These are phyloP conservation scores for Prunella strophiata DNA, from an alignment of 2,797 vertebrate species.

Conservation along the genomic window DNA sequence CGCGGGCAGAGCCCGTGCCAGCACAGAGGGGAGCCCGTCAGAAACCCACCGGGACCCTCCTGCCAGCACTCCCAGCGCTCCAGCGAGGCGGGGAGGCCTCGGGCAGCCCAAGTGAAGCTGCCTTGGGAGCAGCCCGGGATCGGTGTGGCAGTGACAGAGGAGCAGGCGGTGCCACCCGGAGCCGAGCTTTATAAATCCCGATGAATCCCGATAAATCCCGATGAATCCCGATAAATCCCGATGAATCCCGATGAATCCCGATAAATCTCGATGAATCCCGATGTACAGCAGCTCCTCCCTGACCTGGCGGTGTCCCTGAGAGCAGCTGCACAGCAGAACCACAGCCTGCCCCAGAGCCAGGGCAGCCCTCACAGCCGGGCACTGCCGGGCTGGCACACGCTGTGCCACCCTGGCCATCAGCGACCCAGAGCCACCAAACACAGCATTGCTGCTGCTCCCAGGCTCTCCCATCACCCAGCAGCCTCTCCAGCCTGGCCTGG, in stretches of 20 bases:
- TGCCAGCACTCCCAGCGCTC: not conserved
- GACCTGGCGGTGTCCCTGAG: no score
- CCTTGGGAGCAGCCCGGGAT: accelerated
- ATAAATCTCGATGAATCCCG: no score
- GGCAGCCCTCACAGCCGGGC: accelerated
- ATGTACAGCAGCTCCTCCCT: no score
- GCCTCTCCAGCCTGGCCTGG: accelerated
- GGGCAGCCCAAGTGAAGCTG: not conserved
- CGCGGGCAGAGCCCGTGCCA: accelerated
- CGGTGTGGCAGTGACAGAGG: accelerated
- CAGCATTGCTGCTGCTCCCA: accelerated
- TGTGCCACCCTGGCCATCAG: accelerated
- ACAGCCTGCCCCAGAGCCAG: accelerated
- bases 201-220: no score
- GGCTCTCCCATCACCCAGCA: accelerated
- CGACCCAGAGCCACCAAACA: accelerated
- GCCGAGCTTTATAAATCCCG: not conserved
- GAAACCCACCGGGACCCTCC: not conserved
- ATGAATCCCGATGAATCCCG: no score
- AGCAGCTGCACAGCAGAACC: no score
- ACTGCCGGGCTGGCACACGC: not conserved
- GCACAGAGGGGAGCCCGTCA: accelerated
- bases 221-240: no score
- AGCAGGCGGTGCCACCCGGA: not conserved
- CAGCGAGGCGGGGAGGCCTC: accelerated